Evolutionary conservation across 2,113 vertebrate genomes (phyloP).

Genomic region (Xiphophorus maculatus): DNA sequence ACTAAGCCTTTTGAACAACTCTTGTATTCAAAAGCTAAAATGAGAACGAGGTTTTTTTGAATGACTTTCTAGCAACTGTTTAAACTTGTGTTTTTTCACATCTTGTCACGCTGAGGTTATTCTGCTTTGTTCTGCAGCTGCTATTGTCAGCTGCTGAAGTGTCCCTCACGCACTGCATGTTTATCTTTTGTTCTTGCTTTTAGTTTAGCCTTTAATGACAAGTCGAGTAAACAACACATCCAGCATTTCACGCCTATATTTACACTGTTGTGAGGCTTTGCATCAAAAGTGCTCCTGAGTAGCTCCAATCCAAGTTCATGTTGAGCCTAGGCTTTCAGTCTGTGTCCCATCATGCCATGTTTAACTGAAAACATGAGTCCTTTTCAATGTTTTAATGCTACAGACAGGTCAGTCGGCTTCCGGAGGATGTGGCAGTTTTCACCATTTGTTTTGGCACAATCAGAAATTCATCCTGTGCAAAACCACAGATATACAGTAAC

Average conservation of each 20-base stretch:
- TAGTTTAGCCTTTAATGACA: background rate
- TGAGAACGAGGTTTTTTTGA: background rate
- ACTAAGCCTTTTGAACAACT: background rate
- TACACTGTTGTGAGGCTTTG: background rate
- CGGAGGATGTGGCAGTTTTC: background rate
- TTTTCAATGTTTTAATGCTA: background rate
- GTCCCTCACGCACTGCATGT: background rate
- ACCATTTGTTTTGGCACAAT: constrained; percentile 13
- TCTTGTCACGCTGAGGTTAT: no score
- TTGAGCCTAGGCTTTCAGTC: background rate
- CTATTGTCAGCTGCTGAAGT: background rate
- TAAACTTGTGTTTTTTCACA: no score
- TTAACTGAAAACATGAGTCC: background rate
- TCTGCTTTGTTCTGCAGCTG: no score
- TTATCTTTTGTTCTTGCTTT: background rate
- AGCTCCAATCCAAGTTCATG: background rate
- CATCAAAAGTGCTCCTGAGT: background rate
- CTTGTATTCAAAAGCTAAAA: background rate
- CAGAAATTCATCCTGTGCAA: background rate
- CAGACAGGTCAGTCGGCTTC: background rate
- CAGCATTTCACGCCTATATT: background rate
- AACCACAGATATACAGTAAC: constrained; percentile 10
- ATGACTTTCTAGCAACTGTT: background rate
- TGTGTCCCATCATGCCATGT: background rate
- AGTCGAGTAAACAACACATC: background rate